Base-by-base conservation (phyloP, 1,140 invertebrate species). In the Sogatella furcifera region DNA sequence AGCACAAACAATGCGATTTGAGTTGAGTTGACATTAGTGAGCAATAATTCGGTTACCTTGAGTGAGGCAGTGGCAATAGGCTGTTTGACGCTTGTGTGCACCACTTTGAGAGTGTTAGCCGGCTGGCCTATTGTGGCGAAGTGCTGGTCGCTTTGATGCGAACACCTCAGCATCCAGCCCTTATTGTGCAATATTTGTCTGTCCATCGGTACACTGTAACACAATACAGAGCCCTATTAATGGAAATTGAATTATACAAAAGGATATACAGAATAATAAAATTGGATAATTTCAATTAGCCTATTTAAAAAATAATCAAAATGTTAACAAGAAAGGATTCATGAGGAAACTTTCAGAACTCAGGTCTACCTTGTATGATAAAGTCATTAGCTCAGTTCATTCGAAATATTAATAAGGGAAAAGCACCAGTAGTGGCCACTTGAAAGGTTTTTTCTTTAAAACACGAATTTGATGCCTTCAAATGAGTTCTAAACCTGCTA, bases 101-200 rank as follows among this genome's bases (percentile, higher is more conserved):
- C 76, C 0, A 84, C 75, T 70, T 83, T 84, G 1, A 85, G 65
- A 3, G 76, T 73, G 62, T 79, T 75, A 59, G 81, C 80, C 0
- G 83, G 77, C 60, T 77, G 73, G 8, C 82, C 83, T 41, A 84
- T 75, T 31, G 76, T 80, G 4, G 81, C 82, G 2, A 83, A 67
- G 17, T 82, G 63, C 60, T 80, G 72, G 41, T 82, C 78, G 42
- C 76, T 80, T 34, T 74, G 67, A 3, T 76, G 75, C 8, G 76
- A 77, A 67, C 83, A 81, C 64, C 77, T 77, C 0, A 82, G 69
- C 9, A 70, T 59, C 1, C 76, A 73, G n/a, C 82, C 77, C 70
- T 82, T 80, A 8, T 80, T 73, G 60, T 83, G 78, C 14, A 83
- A 67, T 28, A 77, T 74, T 58, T 75, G 75, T 38, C 70, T 75